phyloP scores from a whole-genome alignment of 2,113 vertebrate genomes.

The Petromus typicus region DNA sequence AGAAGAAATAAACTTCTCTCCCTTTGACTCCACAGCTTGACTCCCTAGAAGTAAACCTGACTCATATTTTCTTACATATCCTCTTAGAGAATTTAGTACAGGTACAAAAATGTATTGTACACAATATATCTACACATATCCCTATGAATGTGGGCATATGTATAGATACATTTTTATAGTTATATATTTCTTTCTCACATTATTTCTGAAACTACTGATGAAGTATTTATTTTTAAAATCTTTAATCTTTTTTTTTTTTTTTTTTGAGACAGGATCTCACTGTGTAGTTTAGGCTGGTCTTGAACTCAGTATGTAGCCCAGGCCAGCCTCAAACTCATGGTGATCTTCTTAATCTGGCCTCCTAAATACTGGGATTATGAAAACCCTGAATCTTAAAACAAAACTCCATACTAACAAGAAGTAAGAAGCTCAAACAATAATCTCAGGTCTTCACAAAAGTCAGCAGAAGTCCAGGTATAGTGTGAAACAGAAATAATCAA shows the following conservation, averaged over 20 bases:
- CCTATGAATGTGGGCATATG: neutral
- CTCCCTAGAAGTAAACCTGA: neutral
- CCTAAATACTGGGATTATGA: no score
- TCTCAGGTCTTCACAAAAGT: conserved; percentile 73
- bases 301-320: no score
- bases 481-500: conserved; percentile 87
- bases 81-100: conserved; percentile 20
- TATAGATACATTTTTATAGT: neutral
- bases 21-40: neutral
- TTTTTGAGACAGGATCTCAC: no score
- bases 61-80: conserved; percentile 11
- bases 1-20: neutral
- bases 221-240: conserved; percentile 78
- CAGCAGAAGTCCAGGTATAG: conserved; percentile 83
- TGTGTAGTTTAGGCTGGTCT: no score
- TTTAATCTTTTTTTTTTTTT: conserved; percentile 61
- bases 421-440: conserved; percentile 73
- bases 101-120: neutral
- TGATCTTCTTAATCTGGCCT: no score
- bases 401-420: conserved; percentile 75
- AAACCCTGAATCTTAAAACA: conserved; percentile 80
- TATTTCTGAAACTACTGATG: conserved; percentile 77
- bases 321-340: no score
- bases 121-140: neutral
- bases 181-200: conserved; percentile 36